Evolutionary conservation across 2,888 invertebrate species (phyloP).

Genomic region (Acanthopleura granulata): DNA sequence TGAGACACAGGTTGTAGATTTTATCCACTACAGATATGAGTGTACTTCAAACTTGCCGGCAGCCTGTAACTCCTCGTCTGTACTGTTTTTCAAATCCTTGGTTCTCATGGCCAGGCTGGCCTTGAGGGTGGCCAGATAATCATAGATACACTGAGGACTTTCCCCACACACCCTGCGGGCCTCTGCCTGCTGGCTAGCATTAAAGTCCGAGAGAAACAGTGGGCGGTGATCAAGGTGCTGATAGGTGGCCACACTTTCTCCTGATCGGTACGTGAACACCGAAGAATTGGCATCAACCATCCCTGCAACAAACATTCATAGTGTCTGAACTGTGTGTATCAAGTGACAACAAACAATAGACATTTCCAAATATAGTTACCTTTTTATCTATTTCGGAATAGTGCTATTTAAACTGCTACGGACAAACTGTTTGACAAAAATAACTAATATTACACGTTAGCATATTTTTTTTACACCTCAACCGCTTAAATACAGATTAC

Average conservation of each 20-base stretch:
- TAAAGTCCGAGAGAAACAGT: conserved; percentile 6
- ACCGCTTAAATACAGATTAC: too few species aligned
- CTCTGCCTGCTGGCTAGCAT: neutral
- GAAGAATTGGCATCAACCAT: neutral
- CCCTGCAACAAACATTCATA: too few species aligned
- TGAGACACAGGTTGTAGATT: too few species aligned
- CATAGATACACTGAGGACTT: conserved; percentile 20
- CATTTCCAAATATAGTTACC: too few species aligned
- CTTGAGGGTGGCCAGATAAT: conserved; percentile 6
- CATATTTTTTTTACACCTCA: too few species aligned
- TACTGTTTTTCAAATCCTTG: conserved; percentile 1
- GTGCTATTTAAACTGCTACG: too few species aligned
- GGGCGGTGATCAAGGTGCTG: neutral
- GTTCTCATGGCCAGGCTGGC: conserved; percentile 13
- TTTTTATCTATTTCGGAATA: too few species aligned
- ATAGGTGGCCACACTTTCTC: neutral
- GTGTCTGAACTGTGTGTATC: too few species aligned
- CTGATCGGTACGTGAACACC: conserved; percentile 13
- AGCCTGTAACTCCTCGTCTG: neutral
- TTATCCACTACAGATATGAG: too few species aligned
- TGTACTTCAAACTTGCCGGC: neutral
- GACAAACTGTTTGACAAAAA: too few species aligned
- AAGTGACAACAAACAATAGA: too few species aligned
- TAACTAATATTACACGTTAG: too few species aligned
- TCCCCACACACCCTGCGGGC: neutral